A percentile compares a stretch with the other conserved stretches of the same genome.
Evolutionary conservation across 2,797 vertebrate genomes (phyloP).

Genomic region (Knipowitschia caucasica): DNA sequence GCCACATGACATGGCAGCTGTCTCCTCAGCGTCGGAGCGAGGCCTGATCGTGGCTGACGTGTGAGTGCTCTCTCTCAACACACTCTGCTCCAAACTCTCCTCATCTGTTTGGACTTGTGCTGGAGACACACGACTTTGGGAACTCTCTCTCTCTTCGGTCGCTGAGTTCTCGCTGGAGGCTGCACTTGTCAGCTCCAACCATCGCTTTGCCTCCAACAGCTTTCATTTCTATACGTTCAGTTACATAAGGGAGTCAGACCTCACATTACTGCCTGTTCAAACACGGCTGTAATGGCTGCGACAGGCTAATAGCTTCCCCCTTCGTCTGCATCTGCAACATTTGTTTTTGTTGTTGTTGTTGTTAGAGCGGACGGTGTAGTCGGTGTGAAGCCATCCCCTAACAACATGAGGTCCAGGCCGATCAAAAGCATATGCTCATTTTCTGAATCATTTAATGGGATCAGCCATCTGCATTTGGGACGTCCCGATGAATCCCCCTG

Average conservation of each 20-base stretch:
- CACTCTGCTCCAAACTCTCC: conserved; percentile 31
- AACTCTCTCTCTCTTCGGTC: not conserved
- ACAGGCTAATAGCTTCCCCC: conserved; percentile 18
- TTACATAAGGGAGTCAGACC: conserved; percentile 10
- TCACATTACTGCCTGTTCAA: conserved; percentile 17
- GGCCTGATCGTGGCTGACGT: conserved; percentile 36
- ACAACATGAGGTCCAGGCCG: conserved; percentile 35
- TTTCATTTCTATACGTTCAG: conserved; percentile 22
- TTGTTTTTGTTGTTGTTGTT: conserved; percentile 4
- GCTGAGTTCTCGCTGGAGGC: conserved; percentile 23
- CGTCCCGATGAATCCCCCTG: conserved; percentile 52
- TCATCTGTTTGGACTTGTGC: conserved; percentile 48
- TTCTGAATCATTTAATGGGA: conserved; percentile 69
- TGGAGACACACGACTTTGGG: conserved; percentile 37
- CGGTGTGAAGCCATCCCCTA: conserved; percentile 48
- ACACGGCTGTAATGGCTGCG: conserved; percentile 35
- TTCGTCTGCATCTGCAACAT: conserved; percentile 17
- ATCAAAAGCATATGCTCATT: conserved; percentile 57
- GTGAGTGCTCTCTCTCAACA: conserved; percentile 38
- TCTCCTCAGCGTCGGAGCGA: conserved; percentile 17
- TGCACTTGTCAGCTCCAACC: conserved; percentile 42
- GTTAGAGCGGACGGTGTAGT: not conserved
- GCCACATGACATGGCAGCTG: conserved; percentile 14
- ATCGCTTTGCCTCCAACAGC: conserved; percentile 26
- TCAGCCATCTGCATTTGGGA: conserved; percentile 60